Base-by-base conservation (phyloP, 2,888 invertebrate genomes). In the Galerucella calmariensis region DNA sequence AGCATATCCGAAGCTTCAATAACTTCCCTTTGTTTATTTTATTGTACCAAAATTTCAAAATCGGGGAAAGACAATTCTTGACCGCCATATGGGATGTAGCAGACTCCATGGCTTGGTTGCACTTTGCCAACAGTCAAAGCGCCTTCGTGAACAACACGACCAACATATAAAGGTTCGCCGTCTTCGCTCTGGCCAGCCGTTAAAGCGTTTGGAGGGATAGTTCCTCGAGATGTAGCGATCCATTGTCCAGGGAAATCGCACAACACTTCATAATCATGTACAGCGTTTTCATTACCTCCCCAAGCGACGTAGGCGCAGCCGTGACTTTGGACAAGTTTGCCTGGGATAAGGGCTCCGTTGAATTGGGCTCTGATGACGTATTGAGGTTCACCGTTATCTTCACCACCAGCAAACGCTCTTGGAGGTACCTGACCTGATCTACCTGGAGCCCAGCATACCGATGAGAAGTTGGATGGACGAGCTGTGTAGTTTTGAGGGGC, bases 81-180 rank as follows among this genome's bases (percentile, higher is more conserved):
- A 61, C 96, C 95, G 0, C 89, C 95, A 84, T 92, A 96, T 14
- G 96, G 91, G 87, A 96, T 94, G 90, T 96, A 96, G 85, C 94
- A 92, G 70, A 92, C 92, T 41, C 91, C 93, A 58, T 82, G 82
- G 10, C 94, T 94, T 53, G 93, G 92, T 82, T 96, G 96, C 2
- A 96, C 93, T 88, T 96, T 96, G 83, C 96, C 95, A 41, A 93
- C 90, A 35, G 94, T 94, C 65, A 94, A 79, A 75, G 93, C 91
- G 74, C 93, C 94, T 80, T 95, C 94, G 83, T 95, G 95, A 56
- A 90, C 89, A 0, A 92, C 94, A 78, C 95, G 91, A 16, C 95
- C 96, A 53, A 95, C 88, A 87, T 90, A 95, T 2, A 96, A 89
- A 0, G 94, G 91, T 84, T 96, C 96, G 0, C 95, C 95, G 46